A percentile compares a stretch with the other conserved stretches of the same genome.
These are phyloP conservation scores for Dolichomitus sp. DNA, from an alignment of 2,888 invertebrate species.

Conservation along the genomic window DNA sequence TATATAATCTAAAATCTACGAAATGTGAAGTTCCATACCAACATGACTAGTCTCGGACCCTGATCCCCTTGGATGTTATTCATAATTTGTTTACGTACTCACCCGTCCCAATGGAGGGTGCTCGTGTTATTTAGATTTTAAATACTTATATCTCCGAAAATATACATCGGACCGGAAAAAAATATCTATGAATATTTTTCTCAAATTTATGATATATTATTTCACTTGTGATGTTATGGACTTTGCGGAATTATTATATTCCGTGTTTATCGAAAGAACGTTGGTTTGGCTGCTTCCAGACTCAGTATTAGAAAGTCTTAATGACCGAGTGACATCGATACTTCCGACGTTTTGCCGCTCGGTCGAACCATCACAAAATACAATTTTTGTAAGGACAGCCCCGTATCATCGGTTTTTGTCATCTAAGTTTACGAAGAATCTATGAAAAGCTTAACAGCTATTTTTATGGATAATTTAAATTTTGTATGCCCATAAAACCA, in stretches of 20 bases:
- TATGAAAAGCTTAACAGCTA: slow-evolving; percentile 59
- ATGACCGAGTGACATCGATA: slow-evolving; percentile 60
- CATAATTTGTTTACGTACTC: too few relatives aligned
- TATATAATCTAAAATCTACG: too few relatives aligned
- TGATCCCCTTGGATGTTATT: too few relatives aligned
- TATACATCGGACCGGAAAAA: neutral
- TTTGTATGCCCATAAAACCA: slow-evolving; percentile 71
- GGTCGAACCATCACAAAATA: slow-evolving; percentile 62
- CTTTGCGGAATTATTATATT: neutral
- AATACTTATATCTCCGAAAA: too few relatives aligned
- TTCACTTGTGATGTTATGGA: slow-evolving; percentile 33
- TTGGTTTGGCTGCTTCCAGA: slow-evolving; percentile 82
- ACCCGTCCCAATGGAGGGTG: too few relatives aligned
- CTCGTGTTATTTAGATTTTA: too few relatives aligned
- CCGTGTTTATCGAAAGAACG: slow-evolving; percentile 47
- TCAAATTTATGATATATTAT: slow-evolving; percentile 22
- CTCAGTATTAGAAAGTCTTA: slow-evolving; percentile 78
- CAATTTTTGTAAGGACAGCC: slow-evolving; percentile 25
- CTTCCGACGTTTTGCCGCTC: slow-evolving; percentile 22
- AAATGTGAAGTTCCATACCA: too few relatives aligned
- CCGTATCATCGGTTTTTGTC: slow-evolving; percentile 66
- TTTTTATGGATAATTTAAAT: slow-evolving; percentile 76
- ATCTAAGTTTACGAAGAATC: slow-evolving; percentile 46
- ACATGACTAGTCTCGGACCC: too few relatives aligned
- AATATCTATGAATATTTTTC: slow-evolving; percentile 28